Percentiles rank a stretch among this genome's conserved stretches.
Evolutionary conservation across 2,113 vertebrate species (phyloP).

Genomic region (Empidonax traillii): DNA sequence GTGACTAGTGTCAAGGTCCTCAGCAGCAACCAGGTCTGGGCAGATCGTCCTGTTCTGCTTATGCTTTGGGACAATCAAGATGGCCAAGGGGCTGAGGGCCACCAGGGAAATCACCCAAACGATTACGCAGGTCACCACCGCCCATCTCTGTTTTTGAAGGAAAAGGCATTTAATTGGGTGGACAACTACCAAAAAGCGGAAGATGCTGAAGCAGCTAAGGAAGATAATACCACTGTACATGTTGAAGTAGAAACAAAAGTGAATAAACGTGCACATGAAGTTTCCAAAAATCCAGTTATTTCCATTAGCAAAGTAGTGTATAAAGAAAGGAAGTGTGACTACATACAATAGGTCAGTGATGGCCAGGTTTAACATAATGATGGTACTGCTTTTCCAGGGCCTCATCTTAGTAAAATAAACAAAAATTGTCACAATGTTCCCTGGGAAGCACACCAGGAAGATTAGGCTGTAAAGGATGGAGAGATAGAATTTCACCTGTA

Average conservation of each 20-base stretch:
- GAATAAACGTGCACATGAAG: constrained; percentile 87
- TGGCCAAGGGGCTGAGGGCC: constrained; percentile 55
- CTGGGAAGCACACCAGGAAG: constrained; percentile 66
- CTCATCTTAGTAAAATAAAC: constrained; percentile 66
- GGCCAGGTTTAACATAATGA: constrained; percentile 89
- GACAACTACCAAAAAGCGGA: constrained; percentile 81
- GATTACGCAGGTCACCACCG: not conserved
- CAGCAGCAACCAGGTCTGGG: constrained; percentile 60
- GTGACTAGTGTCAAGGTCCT: not conserved
- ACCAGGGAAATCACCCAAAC: constrained; percentile 64
- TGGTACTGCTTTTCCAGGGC: constrained; percentile 85
- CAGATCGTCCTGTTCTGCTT: constrained; percentile 31
- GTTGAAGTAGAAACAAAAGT: constrained; percentile 90
- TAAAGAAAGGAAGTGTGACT: constrained; percentile 84
- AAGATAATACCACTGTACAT: constrained; percentile 90
- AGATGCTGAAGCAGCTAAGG: constrained; percentile 88
- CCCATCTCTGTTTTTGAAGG: constrained; percentile 59
- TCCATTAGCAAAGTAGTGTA: constrained; percentile 80
- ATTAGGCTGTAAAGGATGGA: constrained; percentile 2
- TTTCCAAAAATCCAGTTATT: constrained; percentile 86
- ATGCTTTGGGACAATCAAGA: constrained; percentile 9
- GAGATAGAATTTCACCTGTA: constrained; percentile 25
- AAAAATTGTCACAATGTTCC: constrained; percentile 55
- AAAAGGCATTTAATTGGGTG: constrained; percentile 58
- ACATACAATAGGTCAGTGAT: constrained; percentile 85